A percentile compares a stretch with the other conserved stretches of the same genome.
Conservation (phyloP, 2,888 invertebrate genomes). For the Pachycephus smyrnensis region DNA sequence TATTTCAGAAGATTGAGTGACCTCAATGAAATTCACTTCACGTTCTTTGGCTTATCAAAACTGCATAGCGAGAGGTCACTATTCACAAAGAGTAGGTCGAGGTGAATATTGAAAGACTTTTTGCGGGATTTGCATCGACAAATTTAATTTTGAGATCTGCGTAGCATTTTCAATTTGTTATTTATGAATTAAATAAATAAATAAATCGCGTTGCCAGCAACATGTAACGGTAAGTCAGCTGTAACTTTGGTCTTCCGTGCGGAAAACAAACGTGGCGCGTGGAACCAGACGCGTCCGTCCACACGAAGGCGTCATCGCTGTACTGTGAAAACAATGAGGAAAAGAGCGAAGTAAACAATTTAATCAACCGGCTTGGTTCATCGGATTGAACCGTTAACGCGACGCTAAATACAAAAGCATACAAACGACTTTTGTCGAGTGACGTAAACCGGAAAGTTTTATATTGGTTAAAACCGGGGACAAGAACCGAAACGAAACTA, state of each 20-base stretch:
- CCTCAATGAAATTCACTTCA: background rate
- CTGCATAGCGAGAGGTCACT: background rate
- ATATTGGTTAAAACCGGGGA: background rate
- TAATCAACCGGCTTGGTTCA: slow-evolving; percentile 42
- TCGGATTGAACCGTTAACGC: slow-evolving; percentile 20
- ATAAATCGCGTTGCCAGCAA: background rate
- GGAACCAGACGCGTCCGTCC: background rate
- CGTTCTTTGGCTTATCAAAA: background rate
- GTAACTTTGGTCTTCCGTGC: background rate
- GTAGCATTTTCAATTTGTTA: background rate
- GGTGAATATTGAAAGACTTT: background rate
- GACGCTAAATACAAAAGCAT: background rate
- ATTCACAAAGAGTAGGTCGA: background rate
- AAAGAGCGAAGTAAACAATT: slow-evolving; percentile 37
- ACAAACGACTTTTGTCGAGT: background rate
- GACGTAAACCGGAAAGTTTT: background rate
- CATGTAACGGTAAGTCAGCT: background rate
- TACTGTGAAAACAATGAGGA: slow-evolving; percentile 32
- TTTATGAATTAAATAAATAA: background rate
- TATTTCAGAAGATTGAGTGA: background rate
- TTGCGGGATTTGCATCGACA: background rate
- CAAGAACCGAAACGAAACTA: background rate
- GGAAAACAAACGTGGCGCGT: background rate
- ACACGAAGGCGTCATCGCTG: slow-evolving; percentile 6
- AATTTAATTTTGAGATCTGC: background rate